phyloP scores from a whole-genome alignment of 1,140 invertebrate genomes.

The Semibalanus balanoides region DNA sequence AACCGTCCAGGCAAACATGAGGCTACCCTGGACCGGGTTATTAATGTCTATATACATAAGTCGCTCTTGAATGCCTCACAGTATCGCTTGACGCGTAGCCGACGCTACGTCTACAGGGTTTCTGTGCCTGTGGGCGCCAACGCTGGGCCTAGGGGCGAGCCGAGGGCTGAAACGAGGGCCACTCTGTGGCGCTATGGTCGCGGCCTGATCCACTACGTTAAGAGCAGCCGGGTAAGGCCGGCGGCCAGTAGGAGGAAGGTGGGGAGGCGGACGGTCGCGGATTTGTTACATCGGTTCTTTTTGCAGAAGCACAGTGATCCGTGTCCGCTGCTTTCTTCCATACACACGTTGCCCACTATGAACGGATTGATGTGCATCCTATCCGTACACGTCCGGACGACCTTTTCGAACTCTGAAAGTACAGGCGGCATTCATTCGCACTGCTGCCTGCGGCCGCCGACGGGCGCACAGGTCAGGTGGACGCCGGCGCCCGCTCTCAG shows the following conservation, averaged over 20 bases:
- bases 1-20: background rate
- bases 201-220: background rate
- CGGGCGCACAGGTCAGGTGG: background rate
- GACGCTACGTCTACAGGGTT: no score
- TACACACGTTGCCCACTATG: constrained; percentile 6
- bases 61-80: no score
- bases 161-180: no score
- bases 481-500: no score
- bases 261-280: background rate
- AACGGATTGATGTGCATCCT: constrained; percentile 6
- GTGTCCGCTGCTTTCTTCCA: constrained; percentile 7
- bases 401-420: background rate
- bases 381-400: constrained; percentile 1
- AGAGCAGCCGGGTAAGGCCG: background rate
- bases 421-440: background rate
- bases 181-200: no score
- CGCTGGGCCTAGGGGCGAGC: no score
- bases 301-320: constrained; percentile 1
- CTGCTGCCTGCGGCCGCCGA: background rate
- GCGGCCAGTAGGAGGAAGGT: background rate
- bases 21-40: background rate
- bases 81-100: no score
- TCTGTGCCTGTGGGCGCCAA: no score
- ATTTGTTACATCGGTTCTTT: background rate
- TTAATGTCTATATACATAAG: background rate